These are phyloP conservation scores for Odontothrips loti DNA, from an alignment of 2,888 invertebrate genomes.

Conservation along the genomic window DNA sequence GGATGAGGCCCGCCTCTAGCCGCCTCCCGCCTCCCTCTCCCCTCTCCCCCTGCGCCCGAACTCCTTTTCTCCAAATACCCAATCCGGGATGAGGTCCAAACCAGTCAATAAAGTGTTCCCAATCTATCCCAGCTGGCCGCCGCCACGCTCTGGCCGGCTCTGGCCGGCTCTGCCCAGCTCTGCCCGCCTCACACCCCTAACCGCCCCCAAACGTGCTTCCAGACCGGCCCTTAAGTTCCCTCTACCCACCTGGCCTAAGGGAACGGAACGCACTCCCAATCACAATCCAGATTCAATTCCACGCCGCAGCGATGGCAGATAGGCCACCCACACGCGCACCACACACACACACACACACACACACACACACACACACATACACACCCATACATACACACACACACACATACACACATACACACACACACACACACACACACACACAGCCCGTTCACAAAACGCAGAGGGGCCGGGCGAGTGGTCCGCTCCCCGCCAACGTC, in stretches of 20 bases:
- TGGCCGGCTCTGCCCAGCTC: background rate
- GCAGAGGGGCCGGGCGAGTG: too few relatives aligned
- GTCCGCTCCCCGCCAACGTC: too few relatives aligned
- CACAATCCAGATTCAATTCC: conserved; percentile 22
- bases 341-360: background rate
- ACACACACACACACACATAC: background rate
- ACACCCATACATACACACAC: background rate
- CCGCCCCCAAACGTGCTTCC: background rate
- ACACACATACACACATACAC: background rate
- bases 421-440: background rate
- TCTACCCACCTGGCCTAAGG: background rate
- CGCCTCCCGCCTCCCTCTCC: background rate
- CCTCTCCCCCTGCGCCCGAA: background rate
- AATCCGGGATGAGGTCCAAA: background rate
- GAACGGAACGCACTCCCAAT: conserved; percentile 16
- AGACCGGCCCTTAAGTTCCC: background rate
- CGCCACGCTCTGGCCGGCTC: background rate
- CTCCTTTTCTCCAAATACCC: background rate
- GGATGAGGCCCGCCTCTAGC: background rate
- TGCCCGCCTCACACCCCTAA: conserved; percentile 1
- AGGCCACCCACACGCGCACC: background rate
- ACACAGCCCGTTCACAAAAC: background rate
- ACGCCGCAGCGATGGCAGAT: background rate
- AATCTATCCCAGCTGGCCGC: conserved; percentile 5
- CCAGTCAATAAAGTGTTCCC: conserved; percentile 19